Percentiles rank a stretch among this genome's conserved stretches.
phyloP scores from a whole-genome alignment of 2,797 vertebrate species.

The Xiphophorus birchmanni region DNA sequence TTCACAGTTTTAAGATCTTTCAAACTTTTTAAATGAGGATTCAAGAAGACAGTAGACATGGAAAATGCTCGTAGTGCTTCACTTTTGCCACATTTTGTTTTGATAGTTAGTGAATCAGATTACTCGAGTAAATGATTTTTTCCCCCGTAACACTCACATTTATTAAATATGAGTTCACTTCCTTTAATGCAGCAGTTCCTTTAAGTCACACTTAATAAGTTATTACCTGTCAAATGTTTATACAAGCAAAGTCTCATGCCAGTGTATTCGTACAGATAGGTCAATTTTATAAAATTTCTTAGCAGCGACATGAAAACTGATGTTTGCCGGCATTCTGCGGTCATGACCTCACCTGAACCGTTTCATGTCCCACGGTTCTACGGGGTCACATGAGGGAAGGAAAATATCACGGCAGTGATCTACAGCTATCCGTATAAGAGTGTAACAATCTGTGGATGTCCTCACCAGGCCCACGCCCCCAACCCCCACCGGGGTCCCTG shows the following conservation, averaged over 20 bases:
- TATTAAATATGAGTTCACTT: background rate
- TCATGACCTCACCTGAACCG: background rate
- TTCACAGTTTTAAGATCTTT: background rate
- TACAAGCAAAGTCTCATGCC: background rate
- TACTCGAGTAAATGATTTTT: no score
- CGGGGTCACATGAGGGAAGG: constrained; percentile 10
- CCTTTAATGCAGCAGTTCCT: background rate
- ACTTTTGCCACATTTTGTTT: no score
- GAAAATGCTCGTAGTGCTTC: no score
- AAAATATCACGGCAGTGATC: constrained; percentile 3
- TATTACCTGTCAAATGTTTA: background rate
- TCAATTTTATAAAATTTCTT: background rate
- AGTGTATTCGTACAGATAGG: background rate
- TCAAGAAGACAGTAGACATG: background rate
- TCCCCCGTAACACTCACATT: background rate
- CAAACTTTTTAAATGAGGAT: background rate
- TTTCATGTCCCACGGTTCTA: background rate
- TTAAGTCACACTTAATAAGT: background rate
- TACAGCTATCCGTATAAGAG: constrained; percentile 9
- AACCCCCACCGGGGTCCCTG: constrained; percentile 11
- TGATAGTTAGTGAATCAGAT: no score
- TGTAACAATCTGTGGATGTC: constrained; percentile 27
- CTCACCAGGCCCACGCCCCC: constrained; percentile 14
- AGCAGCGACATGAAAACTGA: background rate
- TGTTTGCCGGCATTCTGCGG: constrained; percentile 3